These are phyloP conservation scores for Drosophila jambulina DNA, from an alignment of 1,140 invertebrate genomes.

Conservation along the genomic window DNA sequence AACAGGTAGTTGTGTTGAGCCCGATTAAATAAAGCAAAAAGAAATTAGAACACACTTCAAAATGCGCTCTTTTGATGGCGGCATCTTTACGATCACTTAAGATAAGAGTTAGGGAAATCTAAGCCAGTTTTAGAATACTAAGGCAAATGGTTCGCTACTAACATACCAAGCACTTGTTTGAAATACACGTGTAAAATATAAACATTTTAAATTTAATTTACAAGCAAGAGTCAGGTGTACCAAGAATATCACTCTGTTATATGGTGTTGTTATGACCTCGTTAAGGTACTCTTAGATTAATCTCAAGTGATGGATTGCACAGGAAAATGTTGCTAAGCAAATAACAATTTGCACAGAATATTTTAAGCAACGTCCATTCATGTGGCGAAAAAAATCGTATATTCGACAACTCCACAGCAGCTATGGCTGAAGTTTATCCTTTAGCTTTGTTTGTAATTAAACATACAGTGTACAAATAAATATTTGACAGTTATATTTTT, in stretches of 20 bases:
- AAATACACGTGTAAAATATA: neutral
- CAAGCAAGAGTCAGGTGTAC: neutral
- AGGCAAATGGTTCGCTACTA: neutral
- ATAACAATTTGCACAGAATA: too few species aligned
- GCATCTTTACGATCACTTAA: slow-evolving; percentile 27
- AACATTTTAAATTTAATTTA: neutral
- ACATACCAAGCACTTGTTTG: neutral
- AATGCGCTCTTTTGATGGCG: slow-evolving; percentile 34
- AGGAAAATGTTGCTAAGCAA: neutral
- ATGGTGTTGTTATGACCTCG: neutral
- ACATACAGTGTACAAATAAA: too few species aligned
- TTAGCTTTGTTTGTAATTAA: too few species aligned
- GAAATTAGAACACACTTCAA: slow-evolving; percentile 47
- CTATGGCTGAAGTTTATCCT: too few species aligned
- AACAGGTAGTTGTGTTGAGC: slow-evolving; percentile 15
- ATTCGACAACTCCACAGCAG: too few species aligned
- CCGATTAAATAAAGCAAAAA: slow-evolving; percentile 12
- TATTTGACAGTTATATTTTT: neutral
- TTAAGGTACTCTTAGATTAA: too few species aligned
- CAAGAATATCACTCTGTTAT: neutral
- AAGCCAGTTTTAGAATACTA: neutral
- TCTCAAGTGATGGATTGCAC: neutral
- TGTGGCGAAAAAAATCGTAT: too few species aligned
- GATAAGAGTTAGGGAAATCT: slow-evolving; percentile 35
- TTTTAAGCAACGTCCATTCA: too few species aligned